phyloP scores from a whole-genome alignment of 2,888 invertebrate species.

The Stenurella melanura region DNA sequence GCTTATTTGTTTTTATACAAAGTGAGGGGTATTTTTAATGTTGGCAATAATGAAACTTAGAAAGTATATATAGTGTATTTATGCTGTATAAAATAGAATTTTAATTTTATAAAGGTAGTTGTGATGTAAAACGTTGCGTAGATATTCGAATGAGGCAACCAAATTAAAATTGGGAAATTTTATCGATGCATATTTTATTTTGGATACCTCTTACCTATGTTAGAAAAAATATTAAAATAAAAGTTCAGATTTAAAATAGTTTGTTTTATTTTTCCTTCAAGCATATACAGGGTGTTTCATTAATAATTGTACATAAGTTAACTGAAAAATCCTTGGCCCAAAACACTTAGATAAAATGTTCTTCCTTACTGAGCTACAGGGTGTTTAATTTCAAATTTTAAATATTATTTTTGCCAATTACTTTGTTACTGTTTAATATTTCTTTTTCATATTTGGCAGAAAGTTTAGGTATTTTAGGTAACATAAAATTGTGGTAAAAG shows the following conservation, averaged over 20 bases:
- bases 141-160: constrained; percentile 48
- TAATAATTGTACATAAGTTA: too few species aligned
- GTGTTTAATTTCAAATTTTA: too few species aligned
- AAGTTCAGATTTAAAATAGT: background rate
- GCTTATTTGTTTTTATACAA: constrained; percentile 49
- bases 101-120: constrained; percentile 65
- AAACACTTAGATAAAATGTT: too few species aligned
- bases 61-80: constrained; percentile 57
- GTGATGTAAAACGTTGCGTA: constrained; percentile 54
- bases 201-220: constrained; percentile 50
- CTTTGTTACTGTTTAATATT: too few species aligned
- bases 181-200: constrained; percentile 46
- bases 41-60: constrained; percentile 65
- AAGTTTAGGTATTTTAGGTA: too few species aligned
- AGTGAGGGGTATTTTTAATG: constrained; percentile 57
- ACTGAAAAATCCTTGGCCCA: too few species aligned
- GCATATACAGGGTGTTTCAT: too few species aligned
- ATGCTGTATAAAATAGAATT: constrained; percentile 62
- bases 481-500: too few species aligned
- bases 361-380: too few species aligned
- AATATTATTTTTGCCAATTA: too few species aligned
- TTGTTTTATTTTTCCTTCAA: background rate
- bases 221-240: constrained; percentile 49
- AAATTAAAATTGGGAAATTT: constrained; percentile 52
- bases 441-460: too few species aligned